A percentile compares a stretch with the other conserved stretches of the same genome.
These are phyloP conservation scores for cattle (Bos taurus) DNA, from an alignment of 2,113 vertebrate species.

Conservation along the genomic window ARS-UCD2.0 NC_037334.1:63271001-63271500, in stretches of 20 bases:
- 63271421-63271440: background rate
- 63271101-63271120: background rate
- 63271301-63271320: background rate
- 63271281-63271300: background rate
- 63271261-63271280: background rate
- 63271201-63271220: background rate
- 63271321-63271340: background rate
- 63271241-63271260: background rate
- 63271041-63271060: background rate
- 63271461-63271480: background rate
- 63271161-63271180: background rate
- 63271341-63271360: background rate
- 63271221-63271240: background rate
- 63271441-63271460: background rate
- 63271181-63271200: background rate
- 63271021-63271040: background rate
- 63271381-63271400: background rate
- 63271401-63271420: background rate
- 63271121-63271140: background rate
- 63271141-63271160: background rate
- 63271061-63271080: background rate
- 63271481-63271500: background rate
- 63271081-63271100: background rate
- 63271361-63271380: background rate
- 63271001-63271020: background rate